Evolutionary conservation across 2,797 vertebrate species (phyloP).

Genomic region (Echiichthys vipera): DNA sequence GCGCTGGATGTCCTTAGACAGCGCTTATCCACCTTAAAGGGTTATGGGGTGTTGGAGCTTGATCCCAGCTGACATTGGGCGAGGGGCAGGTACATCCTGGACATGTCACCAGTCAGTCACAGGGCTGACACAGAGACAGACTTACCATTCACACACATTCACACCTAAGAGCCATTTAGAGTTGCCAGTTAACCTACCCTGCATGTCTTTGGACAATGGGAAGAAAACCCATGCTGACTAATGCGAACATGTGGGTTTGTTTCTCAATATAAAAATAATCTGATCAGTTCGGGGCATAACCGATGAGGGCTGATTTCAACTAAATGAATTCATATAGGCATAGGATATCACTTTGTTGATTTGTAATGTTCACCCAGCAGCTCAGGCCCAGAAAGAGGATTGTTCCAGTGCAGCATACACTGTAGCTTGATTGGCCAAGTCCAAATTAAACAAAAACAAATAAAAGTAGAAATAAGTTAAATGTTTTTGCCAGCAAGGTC

Average conservation of each 20-base stretch:
- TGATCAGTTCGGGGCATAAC: neutral
- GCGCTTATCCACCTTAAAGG: constrained; percentile 3
- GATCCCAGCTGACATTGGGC: constrained; percentile 2
- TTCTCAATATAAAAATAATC: neutral
- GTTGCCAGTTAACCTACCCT: neutral
- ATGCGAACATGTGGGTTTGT: neutral
- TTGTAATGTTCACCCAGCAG: neutral
- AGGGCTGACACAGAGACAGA: neutral
- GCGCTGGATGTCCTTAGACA: too few relatives aligned
- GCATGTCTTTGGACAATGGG: neutral
- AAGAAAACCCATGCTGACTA: neutral
- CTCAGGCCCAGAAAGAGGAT: neutral
- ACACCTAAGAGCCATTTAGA: neutral
- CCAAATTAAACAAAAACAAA: neutral
- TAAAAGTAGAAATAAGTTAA: too few relatives aligned
- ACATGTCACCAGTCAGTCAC: constrained; percentile 1
- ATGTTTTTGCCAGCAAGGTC: constrained; percentile 31
- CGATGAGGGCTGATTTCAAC: neutral
- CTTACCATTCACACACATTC: neutral
- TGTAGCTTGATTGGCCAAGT: neutral
- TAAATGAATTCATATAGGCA: neutral
- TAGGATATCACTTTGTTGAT: neutral
- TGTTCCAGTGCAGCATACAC: neutral
- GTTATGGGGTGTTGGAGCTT: neutral
- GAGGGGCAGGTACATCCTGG: neutral